Evolutionary conservation across 2,888 invertebrate species (phyloP), one percentile per base, ranked within the genome.

Genomic region (Amphipoea oculea): DNA sequence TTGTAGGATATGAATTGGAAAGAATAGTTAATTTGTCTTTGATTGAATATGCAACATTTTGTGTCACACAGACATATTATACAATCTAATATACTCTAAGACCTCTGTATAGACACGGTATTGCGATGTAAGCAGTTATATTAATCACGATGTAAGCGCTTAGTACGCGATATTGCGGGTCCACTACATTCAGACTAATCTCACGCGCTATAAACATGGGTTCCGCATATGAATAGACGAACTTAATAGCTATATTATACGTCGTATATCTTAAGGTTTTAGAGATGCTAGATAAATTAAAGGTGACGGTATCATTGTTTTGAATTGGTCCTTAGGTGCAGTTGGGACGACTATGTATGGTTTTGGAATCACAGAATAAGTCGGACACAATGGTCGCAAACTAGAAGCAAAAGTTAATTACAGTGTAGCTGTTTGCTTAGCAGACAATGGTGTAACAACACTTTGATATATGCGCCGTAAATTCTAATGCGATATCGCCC

Each of bases 391-490:
- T 69, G 65, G 68, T 69, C 51, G 23, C 29, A 65, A 85, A 85
- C 66, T 81, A 76, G 63, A 72, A 65, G 60, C 93, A 91, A 93
- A 94, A 94, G 94, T 92, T 94, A 94, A 95, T 95, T 94, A 95
- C 92, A 89, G 88, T 90, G 89, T 89, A 76, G 83, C 76, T 76
- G 92, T 91, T 94, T 92, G 93, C 91, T 91, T 92, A 88, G 92
- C 88, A 93, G 94, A 95, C 95, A 95, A 95, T 94, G 93, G 92
- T 90, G 91, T 92, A 92, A 91, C 92, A 90, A 89, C 89, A 91
- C 89, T 86, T 87, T 83, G 96, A 96, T 95, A 95, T 95, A 96
- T 93, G 95, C 92, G 95, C 94, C 91, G 94, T 96, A 96, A 95
- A 96, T 96, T 95, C 93, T 96, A 96, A 96, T 94, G 95, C 91